Evolutionary conservation across 1,140 invertebrate genomes (phyloP), one percentile per base, ranked within the genome.

Genomic region (Asbolus verrucosus): DNA sequence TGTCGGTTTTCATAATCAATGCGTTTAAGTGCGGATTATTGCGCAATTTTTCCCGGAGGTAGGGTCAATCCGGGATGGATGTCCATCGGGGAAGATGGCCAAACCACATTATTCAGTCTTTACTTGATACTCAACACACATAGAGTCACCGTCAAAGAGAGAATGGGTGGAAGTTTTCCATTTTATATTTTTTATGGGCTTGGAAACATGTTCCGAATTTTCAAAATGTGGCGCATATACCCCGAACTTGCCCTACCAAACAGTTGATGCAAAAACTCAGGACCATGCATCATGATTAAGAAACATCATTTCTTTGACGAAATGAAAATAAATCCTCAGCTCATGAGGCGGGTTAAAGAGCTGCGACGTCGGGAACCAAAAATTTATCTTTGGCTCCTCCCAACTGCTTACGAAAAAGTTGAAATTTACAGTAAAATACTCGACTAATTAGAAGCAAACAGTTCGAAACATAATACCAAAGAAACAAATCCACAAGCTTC

Each of bases 1-100:
- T n/a, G 33, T 4, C 33, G 59, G 59, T 9, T 41, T 41, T 71
- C 46, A 71, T 66, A 62, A 67, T 43, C 14, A 21, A 27, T 36
- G 46, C 43, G 13, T 50, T 50, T 18, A 21, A 18, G 11, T 18
- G 43, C 43, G 43, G 43, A 18, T 18, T 50, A 50, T 50, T 50
- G 5, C 43, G 43, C 15, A 21, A 50, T 21, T 50, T 41, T 14
- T 41, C 13, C 39, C 39, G 1, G 6, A 15, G 39, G 39, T 41
- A 41, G n/a, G n/a, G n/a, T n/a, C n/a, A n/a, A n/a, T n/a, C n/a
- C n/a, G n/a, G n/a, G n/a, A n/a, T n/a, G n/a, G n/a, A n/a, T n/a
- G n/a, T n/a, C n/a, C n/a, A n/a, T n/a, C n/a, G n/a, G n/a, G n/a
- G n/a, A n/a, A n/a, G n/a, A n/a, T n/a, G n/a, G n/a, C n/a, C n/a